These are phyloP conservation scores for Dryomyza anilis DNA, from an alignment of 2,888 invertebrate species.

Conservation along the genomic window DNA sequence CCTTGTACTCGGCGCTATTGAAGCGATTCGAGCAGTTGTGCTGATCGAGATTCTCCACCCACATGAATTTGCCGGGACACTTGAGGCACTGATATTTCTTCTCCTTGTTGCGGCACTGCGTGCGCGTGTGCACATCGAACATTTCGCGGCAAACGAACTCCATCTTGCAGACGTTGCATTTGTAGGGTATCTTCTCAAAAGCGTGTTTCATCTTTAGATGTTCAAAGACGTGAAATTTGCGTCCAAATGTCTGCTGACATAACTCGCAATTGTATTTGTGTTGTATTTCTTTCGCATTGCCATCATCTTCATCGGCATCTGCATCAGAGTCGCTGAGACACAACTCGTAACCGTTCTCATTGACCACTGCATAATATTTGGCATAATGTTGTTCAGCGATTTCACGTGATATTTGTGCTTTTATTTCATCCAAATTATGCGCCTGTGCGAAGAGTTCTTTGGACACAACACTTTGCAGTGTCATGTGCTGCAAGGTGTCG, in stretches of 20 bases:
- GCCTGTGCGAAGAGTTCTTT: constrained; percentile 35
- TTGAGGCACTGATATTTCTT: constrained; percentile 49
- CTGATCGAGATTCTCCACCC: constrained; percentile 50
- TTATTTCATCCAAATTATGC: constrained; percentile 39
- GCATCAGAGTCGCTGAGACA: constrained; percentile 57
- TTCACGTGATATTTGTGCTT: constrained; percentile 41
- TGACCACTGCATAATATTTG: constrained; percentile 51
- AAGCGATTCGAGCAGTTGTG: constrained; percentile 47
- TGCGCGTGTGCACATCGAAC: constrained; percentile 63
- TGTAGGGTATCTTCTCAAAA: constrained; percentile 61
- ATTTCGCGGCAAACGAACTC: constrained; percentile 63
- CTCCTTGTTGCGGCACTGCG: constrained; percentile 53
- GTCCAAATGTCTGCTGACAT: constrained; percentile 45
- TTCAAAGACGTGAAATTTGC: constrained; percentile 48
- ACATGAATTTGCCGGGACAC: constrained; percentile 56
- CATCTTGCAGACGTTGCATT: constrained; percentile 64
- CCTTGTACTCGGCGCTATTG: constrained; percentile 21
- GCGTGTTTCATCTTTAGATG: constrained; percentile 52
- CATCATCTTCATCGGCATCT: constrained; percentile 37
- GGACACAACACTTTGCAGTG: constrained; percentile 41
- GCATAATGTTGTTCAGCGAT: constrained; percentile 39
- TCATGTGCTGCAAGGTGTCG: constrained; percentile 35
- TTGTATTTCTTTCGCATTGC: too few relatives aligned
- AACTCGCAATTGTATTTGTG: constrained; percentile 46
- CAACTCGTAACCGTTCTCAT: constrained; percentile 54